A percentile compares a stretch with the other conserved stretches of the same genome.
Conservation (phyloP, 2,888 invertebrate species). For the Mesochorus sp. region DNA sequence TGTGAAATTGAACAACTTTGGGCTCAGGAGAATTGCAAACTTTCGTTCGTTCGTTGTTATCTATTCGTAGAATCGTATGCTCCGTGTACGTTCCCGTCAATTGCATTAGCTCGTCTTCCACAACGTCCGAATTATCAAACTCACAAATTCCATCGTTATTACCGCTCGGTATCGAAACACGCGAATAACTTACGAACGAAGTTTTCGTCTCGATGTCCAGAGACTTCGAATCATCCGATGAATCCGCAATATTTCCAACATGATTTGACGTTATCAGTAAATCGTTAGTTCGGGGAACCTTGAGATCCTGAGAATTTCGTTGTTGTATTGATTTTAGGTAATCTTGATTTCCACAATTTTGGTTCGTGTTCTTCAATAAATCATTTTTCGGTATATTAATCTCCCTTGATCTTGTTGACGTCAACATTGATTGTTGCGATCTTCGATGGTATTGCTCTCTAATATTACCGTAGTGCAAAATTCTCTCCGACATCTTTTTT, state of each 20-base stretch:
- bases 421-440: not conserved
- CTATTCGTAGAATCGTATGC: constrained; percentile 26
- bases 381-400: not conserved
- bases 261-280: not conserved
- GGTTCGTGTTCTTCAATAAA: not conserved
- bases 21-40: constrained; percentile 1
- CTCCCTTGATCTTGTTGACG: not conserved
- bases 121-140: not conserved
- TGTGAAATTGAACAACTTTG: not conserved
- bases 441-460: not conserved
- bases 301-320: not conserved
- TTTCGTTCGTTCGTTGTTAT: not conserved
- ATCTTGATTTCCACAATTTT: too few species aligned
- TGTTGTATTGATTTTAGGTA: not conserved
- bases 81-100: constrained; percentile 36
- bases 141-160: constrained; percentile 1
- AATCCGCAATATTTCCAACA: not conserved
- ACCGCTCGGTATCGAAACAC: not conserved
- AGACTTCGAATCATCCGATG: constrained; percentile 6
- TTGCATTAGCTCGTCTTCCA: constrained; percentile 6
- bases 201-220: constrained; percentile 8
- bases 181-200: constrained; percentile 26
- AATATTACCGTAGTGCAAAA: not conserved
- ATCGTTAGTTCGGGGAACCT: not conserved
- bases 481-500: not conserved